Percentiles rank a stretch among this genome's conserved stretches.
These are phyloP conservation scores for Gulo gulo DNA, from an alignment of 2,113 vertebrate species.

Conservation along the genomic window DNA sequence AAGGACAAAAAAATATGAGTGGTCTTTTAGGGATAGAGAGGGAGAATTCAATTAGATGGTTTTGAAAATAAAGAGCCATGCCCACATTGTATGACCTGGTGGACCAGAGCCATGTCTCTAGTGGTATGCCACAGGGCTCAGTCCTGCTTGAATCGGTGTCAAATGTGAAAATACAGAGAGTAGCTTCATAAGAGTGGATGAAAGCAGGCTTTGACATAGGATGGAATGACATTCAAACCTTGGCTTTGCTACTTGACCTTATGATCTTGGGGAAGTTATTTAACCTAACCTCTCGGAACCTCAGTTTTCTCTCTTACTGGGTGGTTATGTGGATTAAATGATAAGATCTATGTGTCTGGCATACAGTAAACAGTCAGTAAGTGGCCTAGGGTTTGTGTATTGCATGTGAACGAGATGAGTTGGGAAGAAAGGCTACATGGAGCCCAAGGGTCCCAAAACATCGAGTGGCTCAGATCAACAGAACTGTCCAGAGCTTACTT, in stretches of 20 bases:
- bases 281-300: background rate
- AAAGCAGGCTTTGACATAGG: background rate
- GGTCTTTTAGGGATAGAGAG: background rate
- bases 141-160: background rate
- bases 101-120: background rate
- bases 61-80: background rate
- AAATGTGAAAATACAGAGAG: background rate
- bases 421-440: background rate
- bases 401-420: too few species aligned
- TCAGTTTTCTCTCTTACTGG: background rate
- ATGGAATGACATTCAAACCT: background rate
- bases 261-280: background rate
- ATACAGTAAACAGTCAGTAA: background rate
- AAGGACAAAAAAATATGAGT: background rate
- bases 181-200: background rate
- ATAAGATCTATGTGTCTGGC: background rate
- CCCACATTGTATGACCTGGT: accelerated
- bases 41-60: background rate
- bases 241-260: background rate
- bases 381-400: background rate
- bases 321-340: background rate
- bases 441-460: background rate
- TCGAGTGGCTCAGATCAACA: background rate
- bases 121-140: background rate
- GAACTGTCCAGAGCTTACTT: background rate